These are phyloP conservation scores for Saturnia japonica DNA, from an alignment of 2,888 invertebrate genomes.

Conservation along the genomic window DNA sequence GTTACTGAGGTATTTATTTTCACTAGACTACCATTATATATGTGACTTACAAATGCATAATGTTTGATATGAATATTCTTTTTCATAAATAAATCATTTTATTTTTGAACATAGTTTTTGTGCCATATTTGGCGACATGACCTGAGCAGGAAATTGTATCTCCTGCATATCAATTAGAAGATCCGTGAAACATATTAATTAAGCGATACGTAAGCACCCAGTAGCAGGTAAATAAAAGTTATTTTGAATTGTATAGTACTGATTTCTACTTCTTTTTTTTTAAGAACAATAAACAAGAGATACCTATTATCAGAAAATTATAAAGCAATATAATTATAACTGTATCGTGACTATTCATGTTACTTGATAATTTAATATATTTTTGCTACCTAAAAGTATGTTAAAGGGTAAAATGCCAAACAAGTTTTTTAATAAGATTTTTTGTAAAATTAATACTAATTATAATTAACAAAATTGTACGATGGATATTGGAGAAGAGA, in stretches of 20 bases:
- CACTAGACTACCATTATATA: too few relatives aligned
- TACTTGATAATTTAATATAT: neutral
- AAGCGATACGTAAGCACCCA: neutral
- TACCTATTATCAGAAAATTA: too few relatives aligned
- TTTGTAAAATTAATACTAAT: too few relatives aligned
- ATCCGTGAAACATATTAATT: constrained; percentile 22
- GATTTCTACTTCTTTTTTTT: neutral
- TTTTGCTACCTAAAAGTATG: constrained; percentile 4
- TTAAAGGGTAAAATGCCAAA: too few relatives aligned
- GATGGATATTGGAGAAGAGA: too few relatives aligned
- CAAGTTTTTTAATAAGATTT: too few relatives aligned
- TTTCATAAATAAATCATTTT: constrained; percentile 1
- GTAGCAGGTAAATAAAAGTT: neutral
- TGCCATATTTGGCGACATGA: constrained; percentile 41
- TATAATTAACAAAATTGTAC: too few relatives aligned
- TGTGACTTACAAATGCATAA: too few relatives aligned
- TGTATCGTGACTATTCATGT: neutral
- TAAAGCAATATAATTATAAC: too few relatives aligned
- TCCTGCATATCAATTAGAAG: constrained; percentile 36
- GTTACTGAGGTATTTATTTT: too few relatives aligned
- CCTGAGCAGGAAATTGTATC: constrained; percentile 33
- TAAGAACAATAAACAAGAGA: too few relatives aligned
- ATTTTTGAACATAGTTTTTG: constrained; percentile 23
- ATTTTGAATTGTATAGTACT: neutral
- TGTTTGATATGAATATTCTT: too few relatives aligned